A percentile compares a stretch with the other conserved stretches of the same genome.
Conservation (phyloP, 2,797 vertebrate genomes). For the Pelodytes ibericus region DNA sequence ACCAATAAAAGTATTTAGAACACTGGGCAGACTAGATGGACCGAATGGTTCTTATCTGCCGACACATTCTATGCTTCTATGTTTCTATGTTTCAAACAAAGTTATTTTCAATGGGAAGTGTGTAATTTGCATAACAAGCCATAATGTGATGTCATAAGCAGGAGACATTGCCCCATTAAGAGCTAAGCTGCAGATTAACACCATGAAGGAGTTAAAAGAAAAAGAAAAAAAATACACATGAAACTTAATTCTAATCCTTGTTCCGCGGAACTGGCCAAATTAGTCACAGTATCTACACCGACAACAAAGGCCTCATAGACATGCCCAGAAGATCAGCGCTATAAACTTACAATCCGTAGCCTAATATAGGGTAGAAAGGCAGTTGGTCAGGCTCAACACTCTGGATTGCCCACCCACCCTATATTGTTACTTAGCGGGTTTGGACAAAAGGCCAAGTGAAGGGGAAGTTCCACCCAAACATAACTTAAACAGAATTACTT, state of each 20-base stretch:
- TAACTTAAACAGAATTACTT: background rate
- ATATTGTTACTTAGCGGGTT: background rate
- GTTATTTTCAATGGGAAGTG: too few species aligned
- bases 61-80: too few species aligned
- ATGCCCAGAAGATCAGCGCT: background rate
- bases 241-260: constrained; percentile 65
- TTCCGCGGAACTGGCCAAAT: constrained; percentile 46
- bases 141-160: too few species aligned
- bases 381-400: constrained; percentile 1
- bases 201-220: constrained; percentile 17
- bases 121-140: too few species aligned
- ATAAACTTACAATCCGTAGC: background rate
- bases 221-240: constrained; percentile 45
- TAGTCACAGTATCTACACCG: constrained; percentile 58
- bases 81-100: too few species aligned
- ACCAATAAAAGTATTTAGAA: too few species aligned
- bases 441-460: background rate
- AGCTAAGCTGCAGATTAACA: background rate
- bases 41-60: too few species aligned
- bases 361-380: constrained; percentile 8
- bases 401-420: background rate
- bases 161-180: too few species aligned
- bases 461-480: background rate
- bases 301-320: constrained; percentile 65
- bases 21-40: too few species aligned